These are phyloP conservation scores for Goniozus legneri DNA, from an alignment of 1,140 invertebrate genomes.

Conservation along the genomic window DNA sequence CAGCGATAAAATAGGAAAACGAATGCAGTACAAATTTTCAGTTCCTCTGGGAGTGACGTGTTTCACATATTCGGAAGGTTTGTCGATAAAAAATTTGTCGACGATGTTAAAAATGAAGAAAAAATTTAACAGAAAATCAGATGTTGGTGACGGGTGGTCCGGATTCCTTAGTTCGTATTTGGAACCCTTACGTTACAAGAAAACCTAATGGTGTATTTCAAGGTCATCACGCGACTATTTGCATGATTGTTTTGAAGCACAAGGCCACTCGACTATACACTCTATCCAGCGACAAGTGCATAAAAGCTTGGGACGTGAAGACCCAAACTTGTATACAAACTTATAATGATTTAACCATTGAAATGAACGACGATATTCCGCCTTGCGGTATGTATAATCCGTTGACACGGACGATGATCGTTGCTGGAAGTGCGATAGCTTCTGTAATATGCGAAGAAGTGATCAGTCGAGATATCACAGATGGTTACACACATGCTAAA, in stretches of 20 bases:
- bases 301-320: conserved; percentile 69
- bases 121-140: conserved; percentile 42
- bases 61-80: conserved; percentile 44
- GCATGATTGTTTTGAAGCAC: conserved; percentile 62
- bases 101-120: conserved; percentile 2
- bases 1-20: conserved; percentile 27
- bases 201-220: conserved; percentile 60
- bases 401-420: conserved; percentile 60
- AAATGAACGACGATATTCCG: conserved; percentile 58
- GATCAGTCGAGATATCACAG: conserved; percentile 61
- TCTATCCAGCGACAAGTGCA: conserved; percentile 62
- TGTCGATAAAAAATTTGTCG: neutral
- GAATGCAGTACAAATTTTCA: conserved; percentile 32
- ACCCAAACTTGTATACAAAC: conserved; percentile 61
- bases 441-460: conserved; percentile 59
- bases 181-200: conserved; percentile 71
- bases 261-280: conserved; percentile 55
- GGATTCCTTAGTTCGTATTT: conserved; percentile 68
- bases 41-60: conserved; percentile 40
- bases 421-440: conserved; percentile 61
- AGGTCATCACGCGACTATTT: conserved; percentile 69
- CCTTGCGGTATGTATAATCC: conserved; percentile 63
- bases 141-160: conserved; percentile 68
- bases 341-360: conserved; percentile 59
- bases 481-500: conserved; percentile 66